These are phyloP conservation scores for Psilopsiagon aurifrons DNA, from an alignment of 2,113 vertebrate species.

Conservation along the genomic window DNA sequence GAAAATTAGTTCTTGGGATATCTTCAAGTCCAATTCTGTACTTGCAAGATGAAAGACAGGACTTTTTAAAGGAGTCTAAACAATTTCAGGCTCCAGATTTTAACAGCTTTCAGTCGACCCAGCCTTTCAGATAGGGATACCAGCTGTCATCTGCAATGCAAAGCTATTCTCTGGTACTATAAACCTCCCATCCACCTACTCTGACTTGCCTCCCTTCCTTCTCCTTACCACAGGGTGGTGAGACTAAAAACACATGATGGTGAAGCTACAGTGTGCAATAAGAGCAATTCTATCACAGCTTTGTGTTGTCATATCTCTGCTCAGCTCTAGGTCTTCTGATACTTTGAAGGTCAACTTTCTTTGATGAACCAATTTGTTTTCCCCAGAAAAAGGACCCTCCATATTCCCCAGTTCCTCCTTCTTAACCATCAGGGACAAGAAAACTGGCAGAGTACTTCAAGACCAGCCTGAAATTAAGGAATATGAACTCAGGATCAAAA, in stretches of 20 bases:
- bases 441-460: not conserved
- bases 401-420: not conserved
- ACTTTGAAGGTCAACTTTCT: not conserved
- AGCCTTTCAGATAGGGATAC: constrained; percentile 13
- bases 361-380: not conserved
- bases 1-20: constrained; percentile 44
- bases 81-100: constrained; percentile 40
- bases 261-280: not conserved
- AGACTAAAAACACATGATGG: not conserved
- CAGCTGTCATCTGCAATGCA: constrained; percentile 10
- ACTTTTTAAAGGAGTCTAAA: constrained; percentile 48
- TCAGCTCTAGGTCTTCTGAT: not conserved
- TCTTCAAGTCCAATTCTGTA: constrained; percentile 52
- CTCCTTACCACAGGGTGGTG: not conserved
- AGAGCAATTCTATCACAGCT: not conserved
- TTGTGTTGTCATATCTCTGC: not conserved
- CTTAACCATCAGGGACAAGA: not conserved
- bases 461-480: not conserved
- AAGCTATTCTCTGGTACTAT: not conserved
- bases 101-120: constrained; percentile 30
- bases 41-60: constrained; percentile 39
- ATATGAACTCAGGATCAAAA: not conserved
- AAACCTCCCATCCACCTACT: not conserved
- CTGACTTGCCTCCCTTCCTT: not conserved
- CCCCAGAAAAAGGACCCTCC: not conserved